These are phyloP conservation scores for Sphaerodactylus townsendi DNA, from an alignment of 2,113 vertebrate genomes.

Conservation along the genomic window DNA sequence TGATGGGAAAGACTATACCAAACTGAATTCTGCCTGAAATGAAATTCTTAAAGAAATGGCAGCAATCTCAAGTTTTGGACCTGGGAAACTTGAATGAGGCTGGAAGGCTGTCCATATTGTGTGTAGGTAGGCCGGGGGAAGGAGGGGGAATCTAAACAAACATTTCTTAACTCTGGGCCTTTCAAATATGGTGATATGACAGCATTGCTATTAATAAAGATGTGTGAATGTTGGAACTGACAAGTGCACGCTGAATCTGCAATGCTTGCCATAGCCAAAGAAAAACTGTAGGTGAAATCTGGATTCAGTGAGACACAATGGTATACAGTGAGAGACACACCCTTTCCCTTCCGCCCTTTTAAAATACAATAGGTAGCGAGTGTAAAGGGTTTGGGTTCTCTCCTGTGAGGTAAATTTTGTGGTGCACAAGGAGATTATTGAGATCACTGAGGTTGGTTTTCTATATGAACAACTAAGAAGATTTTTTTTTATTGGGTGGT, in stretches of 20 bases:
- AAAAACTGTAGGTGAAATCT: neutral
- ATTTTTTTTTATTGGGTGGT: too few relatives aligned
- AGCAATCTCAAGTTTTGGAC: neutral
- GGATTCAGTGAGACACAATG: neutral
- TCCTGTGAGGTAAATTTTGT: too few relatives aligned
- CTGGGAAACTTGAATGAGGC: neutral
- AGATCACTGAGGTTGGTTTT: too few relatives aligned
- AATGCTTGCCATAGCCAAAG: neutral
- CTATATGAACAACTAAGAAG: too few relatives aligned
- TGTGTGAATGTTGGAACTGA: neutral
- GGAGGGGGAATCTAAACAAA: neutral
- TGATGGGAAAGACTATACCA: neutral
- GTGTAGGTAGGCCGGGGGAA: neutral
- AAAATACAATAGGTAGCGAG: neutral
- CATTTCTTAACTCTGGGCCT: neutral
- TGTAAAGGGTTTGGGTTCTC: too few relatives aligned
- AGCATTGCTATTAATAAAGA: neutral
- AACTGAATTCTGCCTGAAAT: neutral
- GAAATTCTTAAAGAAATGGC: neutral
- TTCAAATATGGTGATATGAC: neutral
- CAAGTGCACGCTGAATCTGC: neutral
- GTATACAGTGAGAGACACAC: neutral
- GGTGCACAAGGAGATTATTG: too few relatives aligned
- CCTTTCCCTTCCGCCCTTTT: conserved; percentile 1
- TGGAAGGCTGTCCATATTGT: neutral